Evolutionary conservation across 2,888 invertebrate species (phyloP).

Genomic region (Plebejus melissa): DNA sequence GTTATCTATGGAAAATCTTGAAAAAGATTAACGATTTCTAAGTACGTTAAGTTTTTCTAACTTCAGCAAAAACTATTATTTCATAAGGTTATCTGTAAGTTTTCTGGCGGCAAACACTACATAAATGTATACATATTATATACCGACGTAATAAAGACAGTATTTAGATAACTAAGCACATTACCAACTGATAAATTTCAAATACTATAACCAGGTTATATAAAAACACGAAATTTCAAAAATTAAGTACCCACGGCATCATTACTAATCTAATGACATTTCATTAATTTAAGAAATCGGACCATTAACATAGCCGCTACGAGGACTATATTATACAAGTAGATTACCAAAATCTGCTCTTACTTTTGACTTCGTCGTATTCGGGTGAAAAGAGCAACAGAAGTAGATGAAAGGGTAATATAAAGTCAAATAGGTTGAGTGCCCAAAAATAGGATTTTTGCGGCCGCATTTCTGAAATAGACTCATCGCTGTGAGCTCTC

Average conservation of each 20-base stretch:
- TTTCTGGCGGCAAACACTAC: not conserved
- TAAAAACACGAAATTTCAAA: too few species aligned
- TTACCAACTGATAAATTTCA: too few species aligned
- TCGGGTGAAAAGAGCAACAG: too few species aligned
- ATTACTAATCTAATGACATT: too few species aligned
- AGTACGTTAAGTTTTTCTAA: not conserved
- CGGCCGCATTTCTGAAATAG: not conserved
- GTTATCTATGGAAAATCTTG: not conserved
- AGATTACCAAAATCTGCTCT: too few species aligned
- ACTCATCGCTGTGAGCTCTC: not conserved
- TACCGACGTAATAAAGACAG: not conserved
- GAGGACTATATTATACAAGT: too few species aligned
- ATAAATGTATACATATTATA: not conserved
- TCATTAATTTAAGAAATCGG: too few species aligned
- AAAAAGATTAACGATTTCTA: conserved; percentile 4
- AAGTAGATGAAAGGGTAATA: not conserved
- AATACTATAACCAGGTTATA: too few species aligned
- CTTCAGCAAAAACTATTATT: not conserved
- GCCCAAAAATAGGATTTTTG: not conserved
- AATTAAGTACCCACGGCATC: too few species aligned
- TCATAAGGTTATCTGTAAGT: not conserved
- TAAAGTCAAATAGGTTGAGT: not conserved
- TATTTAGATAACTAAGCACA: too few species aligned
- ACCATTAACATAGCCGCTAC: too few species aligned
- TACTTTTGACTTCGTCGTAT: too few species aligned